Conservation (phyloP, 2,113 vertebrate genomes). For the Campylorhamphus procurvoides region DNA sequence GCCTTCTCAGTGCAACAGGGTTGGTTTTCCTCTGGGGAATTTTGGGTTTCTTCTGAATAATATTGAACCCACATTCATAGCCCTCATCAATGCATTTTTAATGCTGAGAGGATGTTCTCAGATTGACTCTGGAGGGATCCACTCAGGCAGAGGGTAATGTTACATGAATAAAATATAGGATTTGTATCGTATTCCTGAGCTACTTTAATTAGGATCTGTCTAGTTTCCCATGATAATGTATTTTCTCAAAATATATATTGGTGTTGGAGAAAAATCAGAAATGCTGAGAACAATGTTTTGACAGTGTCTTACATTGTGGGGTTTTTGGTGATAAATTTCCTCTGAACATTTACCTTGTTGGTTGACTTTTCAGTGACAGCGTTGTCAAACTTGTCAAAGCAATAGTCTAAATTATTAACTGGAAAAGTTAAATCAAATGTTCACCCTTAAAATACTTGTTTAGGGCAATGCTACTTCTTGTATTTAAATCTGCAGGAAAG, state of each 20-base stretch:
- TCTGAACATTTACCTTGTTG: neutral
- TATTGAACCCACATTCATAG: neutral
- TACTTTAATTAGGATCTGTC: neutral
- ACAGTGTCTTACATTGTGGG: neutral
- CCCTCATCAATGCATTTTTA: neutral
- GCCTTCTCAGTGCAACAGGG: neutral
- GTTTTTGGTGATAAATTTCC: neutral
- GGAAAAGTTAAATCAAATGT: neutral
- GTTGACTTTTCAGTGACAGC: neutral
- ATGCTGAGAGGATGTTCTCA: neutral
- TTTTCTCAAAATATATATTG: neutral
- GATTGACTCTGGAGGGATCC: neutral
- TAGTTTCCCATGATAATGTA: neutral
- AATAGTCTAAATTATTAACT: neutral
- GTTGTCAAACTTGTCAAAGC: neutral
- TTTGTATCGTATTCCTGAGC: neutral
- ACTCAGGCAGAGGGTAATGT: neutral
- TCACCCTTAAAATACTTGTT: neutral
- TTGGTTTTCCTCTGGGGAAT: neutral
- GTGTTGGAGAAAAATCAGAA: neutral
- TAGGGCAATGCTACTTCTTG: neutral
- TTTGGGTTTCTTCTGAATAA: neutral
- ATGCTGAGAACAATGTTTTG: neutral
- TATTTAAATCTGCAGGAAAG: constrained; percentile 82
- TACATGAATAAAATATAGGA: neutral